Base-by-base conservation (phyloP, 2,113 vertebrate species). In the Galemys pyrenaicus region DNA sequence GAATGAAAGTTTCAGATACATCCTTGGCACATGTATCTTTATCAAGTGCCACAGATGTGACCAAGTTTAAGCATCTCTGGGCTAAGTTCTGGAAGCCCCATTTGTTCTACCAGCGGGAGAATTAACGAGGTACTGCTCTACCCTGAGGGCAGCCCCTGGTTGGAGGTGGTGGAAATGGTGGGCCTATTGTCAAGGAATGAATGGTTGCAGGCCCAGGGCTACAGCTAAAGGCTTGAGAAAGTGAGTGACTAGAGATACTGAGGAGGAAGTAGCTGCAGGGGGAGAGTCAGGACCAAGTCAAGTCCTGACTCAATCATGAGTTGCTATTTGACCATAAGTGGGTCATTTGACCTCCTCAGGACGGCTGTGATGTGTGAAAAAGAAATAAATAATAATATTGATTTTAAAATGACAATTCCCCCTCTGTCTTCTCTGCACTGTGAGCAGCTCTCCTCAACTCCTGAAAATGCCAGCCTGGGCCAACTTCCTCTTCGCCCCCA, bases 221-320 rank as follows among this genome's bases (percentile, higher is more conserved):
- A 54, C 92, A 87, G 68, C 5, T 17, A 44, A 75, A 84, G 41
- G 37, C 35, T 22, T 70, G 46, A 83, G 71, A 92, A 19, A 75
- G 46, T 6, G 77, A 89, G 65, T 22, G 65, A 64, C 92, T 74
- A 75, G 46, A 78, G 62, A 46, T 58, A 65, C n/a, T 71, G 28
- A 80, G 32, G 22, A 81, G 78, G 60, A 93, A 88, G 82, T 35
- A 77, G 35, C n/a, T 54, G 51, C 75, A 16, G 32, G 58, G 56
- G 56, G 60, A 78, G 35, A 62, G 19, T 32, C 4, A 10, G 86
- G 46, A 49, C 56, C 39, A 26, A 83, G 24, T 41, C 95, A 71
- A 32, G 73, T 70, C 54, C 56, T 92, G 84, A 95, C 60, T 96
- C 92, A 88, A 58, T 20, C 75, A 89, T 49, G 37, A 70, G 64